Evolutionary conservation across 2,113 vertebrate species (phyloP), one percentile per base, ranked within the genome.

Genomic region (Pedetes capensis): DNA sequence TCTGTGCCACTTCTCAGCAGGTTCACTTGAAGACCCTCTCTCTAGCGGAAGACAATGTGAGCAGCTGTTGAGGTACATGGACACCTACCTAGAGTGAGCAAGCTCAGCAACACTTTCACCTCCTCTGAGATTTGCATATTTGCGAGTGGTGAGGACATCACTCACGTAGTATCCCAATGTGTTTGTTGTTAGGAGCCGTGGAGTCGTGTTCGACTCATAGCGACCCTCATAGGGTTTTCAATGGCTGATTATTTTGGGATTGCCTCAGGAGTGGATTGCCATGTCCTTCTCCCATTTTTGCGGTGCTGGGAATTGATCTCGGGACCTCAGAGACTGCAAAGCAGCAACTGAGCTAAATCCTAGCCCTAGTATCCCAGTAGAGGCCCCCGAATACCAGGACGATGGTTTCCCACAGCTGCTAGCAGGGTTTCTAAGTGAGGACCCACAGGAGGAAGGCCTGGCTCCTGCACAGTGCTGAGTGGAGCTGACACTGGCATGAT

Each of bases 51-150:
- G 66, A 76, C 8, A 47, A 57, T 55, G 12, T 55, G 63, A 92
- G 25, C 42, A 91, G 37, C 59, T 81, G 17, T 9, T 1, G 10
- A 80, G 68, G 23, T 68, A 86, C 53, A 25, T 87, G 72, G 85
- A 94, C 47, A 72, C 18, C 76, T 13, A 37, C 39, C 55, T 17
- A 59, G 47, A 20, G n/a, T 14, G 39, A 82, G 44, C 75, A 91
- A 82, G 51, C 29, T 93, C 75, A 79, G 92, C 78, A 91, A 76
- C 72, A 87, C 3, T 57, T 87, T 34, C 25, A 25, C 51, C 66
- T 82, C 76, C 90, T 61, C 51, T 64, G 85, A 71, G 64, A 85
- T 68, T 49, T 32, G 34, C 27, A 64, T 29, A 51, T 74, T 71
- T 37, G 59, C 2, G 4, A 39, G 47, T 11, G 61, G 1, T 12